Evolutionary conservation across 2,888 invertebrate species (phyloP).

Genomic region (Danaus chrysippus): DNA sequence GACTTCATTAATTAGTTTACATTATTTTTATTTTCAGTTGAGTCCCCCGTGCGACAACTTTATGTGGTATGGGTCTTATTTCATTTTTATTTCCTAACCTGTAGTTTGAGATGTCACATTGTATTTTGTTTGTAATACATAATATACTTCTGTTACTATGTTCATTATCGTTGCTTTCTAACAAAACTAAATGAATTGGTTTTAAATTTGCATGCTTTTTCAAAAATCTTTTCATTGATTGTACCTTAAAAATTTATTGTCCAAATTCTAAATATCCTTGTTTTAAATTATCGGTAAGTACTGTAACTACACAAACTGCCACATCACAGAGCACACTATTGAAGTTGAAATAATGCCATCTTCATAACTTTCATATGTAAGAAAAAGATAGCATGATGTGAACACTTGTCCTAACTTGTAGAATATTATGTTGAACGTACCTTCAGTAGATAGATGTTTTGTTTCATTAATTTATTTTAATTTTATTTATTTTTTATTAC

Average conservation of each 20-base stretch:
- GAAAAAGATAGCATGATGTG: neutral
- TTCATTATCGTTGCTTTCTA: too few relatives aligned
- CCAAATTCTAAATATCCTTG: too few relatives aligned
- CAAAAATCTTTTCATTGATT: too few relatives aligned
- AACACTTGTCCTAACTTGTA: neutral
- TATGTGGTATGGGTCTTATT: slow-evolving; percentile 32
- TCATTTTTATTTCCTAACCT: slow-evolving; percentile 20
- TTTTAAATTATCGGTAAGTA: neutral
- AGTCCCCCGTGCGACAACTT: slow-evolving; percentile 30
- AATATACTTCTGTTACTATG: too few relatives aligned
- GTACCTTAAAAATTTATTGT: too few relatives aligned
- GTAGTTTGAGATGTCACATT: slow-evolving; percentile 15
- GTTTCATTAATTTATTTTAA: slow-evolving; percentile 40
- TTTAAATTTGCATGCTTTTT: too few relatives aligned
- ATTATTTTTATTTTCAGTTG: slow-evolving; percentile 24
- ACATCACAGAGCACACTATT: neutral
- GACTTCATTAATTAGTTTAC: slow-evolving; percentile 3
- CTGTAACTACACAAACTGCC: neutral
- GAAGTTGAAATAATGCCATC: neutral
- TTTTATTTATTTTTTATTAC: slow-evolving; percentile 39
- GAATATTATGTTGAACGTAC: slow-evolving; percentile 14
- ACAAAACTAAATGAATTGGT: too few relatives aligned
- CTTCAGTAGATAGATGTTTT: slow-evolving; percentile 39
- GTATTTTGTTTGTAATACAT: too few relatives aligned
- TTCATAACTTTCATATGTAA: slow-evolving; percentile 7